Percentiles rank a stretch among this genome's conserved stretches.
These are phyloP conservation scores for Pterocles orientalis DNA, from an alignment of 2,113 vertebrate species.

Conservation along the genomic window DNA sequence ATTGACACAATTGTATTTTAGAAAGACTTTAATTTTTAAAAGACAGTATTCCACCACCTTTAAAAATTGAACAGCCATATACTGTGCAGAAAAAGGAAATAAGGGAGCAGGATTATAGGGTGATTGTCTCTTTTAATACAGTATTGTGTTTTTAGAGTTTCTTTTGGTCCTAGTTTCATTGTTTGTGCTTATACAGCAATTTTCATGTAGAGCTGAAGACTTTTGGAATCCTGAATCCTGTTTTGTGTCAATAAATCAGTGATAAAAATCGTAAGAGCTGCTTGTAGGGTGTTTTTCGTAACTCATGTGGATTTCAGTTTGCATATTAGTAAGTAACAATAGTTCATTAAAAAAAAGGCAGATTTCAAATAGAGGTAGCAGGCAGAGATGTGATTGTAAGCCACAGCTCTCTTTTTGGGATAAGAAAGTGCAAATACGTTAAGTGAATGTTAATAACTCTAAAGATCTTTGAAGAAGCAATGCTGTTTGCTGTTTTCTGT, in stretches of 20 bases:
- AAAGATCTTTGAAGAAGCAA: background rate
- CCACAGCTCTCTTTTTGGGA: background rate
- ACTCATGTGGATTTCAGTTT: background rate
- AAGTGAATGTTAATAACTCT: background rate
- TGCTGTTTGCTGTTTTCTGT: background rate
- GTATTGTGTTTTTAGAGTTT: background rate
- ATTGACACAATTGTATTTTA: background rate
- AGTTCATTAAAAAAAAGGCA: background rate
- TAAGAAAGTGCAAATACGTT: background rate
- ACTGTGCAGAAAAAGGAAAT: background rate
- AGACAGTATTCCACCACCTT: background rate
- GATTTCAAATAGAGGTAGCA: background rate
- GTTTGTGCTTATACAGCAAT: background rate
- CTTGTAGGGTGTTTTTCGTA: background rate
- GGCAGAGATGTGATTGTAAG: background rate
- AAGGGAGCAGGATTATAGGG: accelerated
- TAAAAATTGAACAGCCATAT: background rate
- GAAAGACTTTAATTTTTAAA: background rate
- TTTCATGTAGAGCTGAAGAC: background rate
- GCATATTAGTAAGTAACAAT: background rate
- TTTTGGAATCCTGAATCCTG: background rate
- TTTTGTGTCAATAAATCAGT: background rate
- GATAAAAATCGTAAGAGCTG: background rate
- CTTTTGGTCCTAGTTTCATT: background rate
- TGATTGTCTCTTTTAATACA: no score